Base-by-base conservation (phyloP, 2,888 invertebrate species). In the Andricus quercusramuli region DNA sequence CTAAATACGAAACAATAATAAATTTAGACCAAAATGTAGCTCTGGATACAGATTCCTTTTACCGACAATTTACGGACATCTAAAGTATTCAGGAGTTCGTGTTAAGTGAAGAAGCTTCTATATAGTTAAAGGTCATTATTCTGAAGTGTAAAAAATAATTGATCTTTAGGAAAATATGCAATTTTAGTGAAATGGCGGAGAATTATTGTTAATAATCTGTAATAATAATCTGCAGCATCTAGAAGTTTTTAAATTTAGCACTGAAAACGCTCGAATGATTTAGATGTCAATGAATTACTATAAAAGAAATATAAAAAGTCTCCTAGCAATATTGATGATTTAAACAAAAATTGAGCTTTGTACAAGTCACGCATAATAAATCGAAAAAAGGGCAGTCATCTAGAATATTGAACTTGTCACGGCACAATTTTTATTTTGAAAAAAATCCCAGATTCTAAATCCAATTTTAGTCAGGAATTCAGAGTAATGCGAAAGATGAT, bases 261-360 rank as follows among this genome's bases (percentile, higher is more conserved):
- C 0, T 0, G 0, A 56, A n/a, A 56, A n/a, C 9, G 6, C n/a
- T 56, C n/a, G 11, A n/a, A 11, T 8, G 0, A 0, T 56, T 11
- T 56, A n/a, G 5, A n/a, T n/a, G 56, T 56, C 56, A 6, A 11
- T 56, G 2, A n/a, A 56, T 11, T 3, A n/a, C 8, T 0, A 3
- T n/a, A 56, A 56, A 11, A n/a, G 3, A 11, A 56, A 56, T n/a
- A 3, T 17, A 13, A 17, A 17, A 47, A 17, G 1, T 47, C 47
- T 47, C 5, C 1, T 6, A 47, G 17, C 6, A 17, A 47, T 47
- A 6, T 47, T 17, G 17, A 47, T 1, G 1, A 47, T 17, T 47
- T 47, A 11, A 9, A 11, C 11, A n/a, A n/a, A 6, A 51, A 51
- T 51, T 6, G 2, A n/a, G 56, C 56, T 20, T 56, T 17, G 47